Evolutionary conservation across 1,140 invertebrate species (phyloP), one percentile per base, ranked within the genome.

Genomic region (Wiebesia pumilae): DNA sequence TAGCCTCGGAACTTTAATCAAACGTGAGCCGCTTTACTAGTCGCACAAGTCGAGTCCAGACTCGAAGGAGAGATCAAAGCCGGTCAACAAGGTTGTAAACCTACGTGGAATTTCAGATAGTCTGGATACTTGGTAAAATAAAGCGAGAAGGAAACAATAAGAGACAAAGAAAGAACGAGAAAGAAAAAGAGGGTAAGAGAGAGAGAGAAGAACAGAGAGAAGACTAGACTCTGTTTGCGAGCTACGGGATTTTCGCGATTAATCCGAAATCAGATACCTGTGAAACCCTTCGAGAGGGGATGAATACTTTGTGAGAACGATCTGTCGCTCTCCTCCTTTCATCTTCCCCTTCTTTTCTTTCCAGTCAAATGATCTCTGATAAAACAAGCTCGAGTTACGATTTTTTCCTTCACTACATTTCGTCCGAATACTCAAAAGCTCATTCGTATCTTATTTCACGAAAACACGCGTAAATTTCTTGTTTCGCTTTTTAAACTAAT

Each of bases 21-120:
- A 85, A 85, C 62, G 78, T 51, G 43, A 84, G 83, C 75, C n/a
- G 77, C 75, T 84, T 84, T 78, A 84, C 73, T 38, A 78, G 77
- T 30, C 33, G 35, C 30, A 51, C 14, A n/a, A 35, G 67, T 51
- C 3, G 30, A 67, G 81, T 67, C 69, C 19, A 54, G 30, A 43
- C 30, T 30, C 35, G 30, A 33, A 35, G 19, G 27, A n/a, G 67
- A 58, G n/a, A 33, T 27, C 51, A n/a, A 54, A 65, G 67, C 65
- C 65, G 67, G 67, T 71, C 81, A 82, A 82, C 81, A 71, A 81
- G 54, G n/a, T n/a, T 77, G 38, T 77, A 43, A 62, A 84, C 27
- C 69, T 47, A 58, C 71, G 71, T 40, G 71, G 82, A 62, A 65
- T 77, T 77, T 65, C 71, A 77, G 82, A 77, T 40, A 62, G 21